A percentile compares a stretch with the other conserved stretches of the same genome.
These are phyloP conservation scores for Stictonetta naevosa DNA, from an alignment of 2,113 vertebrate genomes.

Conservation along the genomic window DNA sequence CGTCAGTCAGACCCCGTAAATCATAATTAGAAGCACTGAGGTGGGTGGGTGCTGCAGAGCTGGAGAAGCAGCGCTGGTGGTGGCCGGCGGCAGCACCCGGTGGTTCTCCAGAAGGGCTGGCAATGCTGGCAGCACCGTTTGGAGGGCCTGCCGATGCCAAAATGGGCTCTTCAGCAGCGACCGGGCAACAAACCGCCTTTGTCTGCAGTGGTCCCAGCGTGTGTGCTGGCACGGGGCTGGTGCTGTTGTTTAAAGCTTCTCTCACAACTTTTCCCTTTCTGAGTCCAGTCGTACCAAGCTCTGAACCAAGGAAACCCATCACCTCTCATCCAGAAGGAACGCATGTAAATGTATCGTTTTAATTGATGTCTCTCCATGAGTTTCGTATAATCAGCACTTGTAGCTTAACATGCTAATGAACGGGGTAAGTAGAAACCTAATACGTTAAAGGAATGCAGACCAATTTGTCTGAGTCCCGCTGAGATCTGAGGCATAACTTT, in stretches of 20 bases:
- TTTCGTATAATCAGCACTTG: constrained; percentile 47
- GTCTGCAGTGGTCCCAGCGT: constrained; percentile 21
- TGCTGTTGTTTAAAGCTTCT: constrained; percentile 41
- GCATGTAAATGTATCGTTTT: constrained; percentile 50
- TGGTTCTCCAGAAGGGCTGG: background rate
- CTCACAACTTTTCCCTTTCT: constrained; percentile 6
- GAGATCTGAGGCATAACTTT: constrained; percentile 18
- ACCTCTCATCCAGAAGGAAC: constrained; percentile 50
- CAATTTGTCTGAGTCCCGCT: constrained; percentile 57
- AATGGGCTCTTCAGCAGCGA: background rate
- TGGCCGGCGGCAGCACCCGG: background rate
- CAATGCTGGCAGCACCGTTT: constrained; percentile 12
- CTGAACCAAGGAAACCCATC: background rate
- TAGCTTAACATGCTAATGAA: constrained; percentile 47
- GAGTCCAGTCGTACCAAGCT: constrained; percentile 33
- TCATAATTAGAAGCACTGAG: background rate
- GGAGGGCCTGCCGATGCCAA: background rate
- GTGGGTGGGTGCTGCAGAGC: background rate
- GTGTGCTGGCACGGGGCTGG: background rate
- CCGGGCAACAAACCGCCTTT: constrained; percentile 40
- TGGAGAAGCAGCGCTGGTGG: background rate
- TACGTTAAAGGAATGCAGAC: constrained; percentile 49
- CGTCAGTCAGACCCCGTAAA: background rate
- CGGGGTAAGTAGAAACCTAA: constrained; percentile 36
- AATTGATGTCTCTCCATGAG: constrained; percentile 52